phyloP scores from a whole-genome alignment of 1,140 invertebrate species.

The Andricus grossulariae region DNA sequence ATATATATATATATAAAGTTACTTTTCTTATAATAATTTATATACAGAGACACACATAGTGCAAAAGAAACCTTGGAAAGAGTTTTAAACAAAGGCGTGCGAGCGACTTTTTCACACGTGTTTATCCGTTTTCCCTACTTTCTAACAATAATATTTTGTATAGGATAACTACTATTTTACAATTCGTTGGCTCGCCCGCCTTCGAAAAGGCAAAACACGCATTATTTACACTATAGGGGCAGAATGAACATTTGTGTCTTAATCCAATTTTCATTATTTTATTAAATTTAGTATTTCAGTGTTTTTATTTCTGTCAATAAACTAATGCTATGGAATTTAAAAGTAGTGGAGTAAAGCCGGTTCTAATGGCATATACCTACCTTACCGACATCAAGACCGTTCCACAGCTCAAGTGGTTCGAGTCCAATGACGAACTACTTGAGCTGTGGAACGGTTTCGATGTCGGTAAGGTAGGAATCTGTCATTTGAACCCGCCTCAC shows the following conservation, averaged over 20 bases:
- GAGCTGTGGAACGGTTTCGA: no score
- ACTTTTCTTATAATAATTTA: constrained; percentile 13
- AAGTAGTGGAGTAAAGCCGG: no score
- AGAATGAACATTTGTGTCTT: neutral
- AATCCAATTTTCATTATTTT: neutral
- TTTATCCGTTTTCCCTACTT: neutral
- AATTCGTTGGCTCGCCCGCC: constrained; percentile 10
- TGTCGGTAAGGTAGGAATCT: no score
- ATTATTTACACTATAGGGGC: constrained; percentile 6
- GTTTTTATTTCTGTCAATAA: no score
- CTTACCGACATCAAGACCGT: no score
- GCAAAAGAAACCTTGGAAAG: constrained; percentile 17
- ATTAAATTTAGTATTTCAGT: neutral
- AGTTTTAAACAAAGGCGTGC: neutral
- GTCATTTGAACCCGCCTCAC: no score
- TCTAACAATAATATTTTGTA: neutral
- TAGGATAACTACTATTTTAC: constrained; percentile 9
- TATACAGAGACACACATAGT: constrained; percentile 15
- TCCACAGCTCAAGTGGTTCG: no score
- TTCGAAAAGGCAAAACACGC: constrained; percentile 20
- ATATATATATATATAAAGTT: constrained; percentile 25
- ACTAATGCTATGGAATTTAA: no score
- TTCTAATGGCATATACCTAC: no score
- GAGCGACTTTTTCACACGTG: neutral
- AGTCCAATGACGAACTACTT: no score